Evolutionary conservation across 2,797 vertebrate species (phyloP).

Genomic region (Danio kyathit): DNA sequence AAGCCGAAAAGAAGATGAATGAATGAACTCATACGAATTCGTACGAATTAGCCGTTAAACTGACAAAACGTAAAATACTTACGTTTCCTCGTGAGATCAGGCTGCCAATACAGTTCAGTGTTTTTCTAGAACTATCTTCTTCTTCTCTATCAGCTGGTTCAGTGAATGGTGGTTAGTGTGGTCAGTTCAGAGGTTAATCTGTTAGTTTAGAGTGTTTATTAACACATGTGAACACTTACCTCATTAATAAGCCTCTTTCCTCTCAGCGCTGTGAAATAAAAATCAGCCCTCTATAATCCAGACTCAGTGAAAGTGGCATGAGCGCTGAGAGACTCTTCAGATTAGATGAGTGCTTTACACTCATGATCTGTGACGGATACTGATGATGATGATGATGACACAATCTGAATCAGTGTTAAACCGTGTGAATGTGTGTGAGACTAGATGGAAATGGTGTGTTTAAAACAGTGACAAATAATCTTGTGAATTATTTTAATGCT

Average conservation of each 20-base stretch:
- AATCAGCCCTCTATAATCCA: constrained; percentile 44
- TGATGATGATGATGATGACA: not conserved
- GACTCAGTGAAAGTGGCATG: not conserved
- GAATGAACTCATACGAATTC: too few species aligned
- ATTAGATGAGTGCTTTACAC: not conserved
- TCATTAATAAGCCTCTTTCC: constrained; percentile 53
- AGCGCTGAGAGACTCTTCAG: too few species aligned
- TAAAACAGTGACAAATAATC: not conserved
- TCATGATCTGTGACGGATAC: not conserved
- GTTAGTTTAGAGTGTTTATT: constrained; percentile 37
- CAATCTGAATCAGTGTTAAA: too few species aligned
- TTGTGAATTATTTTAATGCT: not conserved
- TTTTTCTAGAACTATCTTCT: not conserved
- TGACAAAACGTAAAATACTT: too few species aligned
- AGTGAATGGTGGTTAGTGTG: constrained; percentile 7
- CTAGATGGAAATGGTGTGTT: not conserved
- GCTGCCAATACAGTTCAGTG: too few species aligned
- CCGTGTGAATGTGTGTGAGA: too few species aligned
- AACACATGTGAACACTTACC: constrained; percentile 31
- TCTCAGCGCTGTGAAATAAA: constrained; percentile 42
- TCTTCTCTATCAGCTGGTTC: constrained; percentile 5
- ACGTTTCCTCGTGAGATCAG: too few species aligned
- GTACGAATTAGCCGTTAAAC: too few species aligned
- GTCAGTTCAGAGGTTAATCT: constrained; percentile 26
- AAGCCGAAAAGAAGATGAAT: too few species aligned